Conservation (phyloP, 1,140 invertebrate genomes). For the Luehdorfia chinensis region DNA sequence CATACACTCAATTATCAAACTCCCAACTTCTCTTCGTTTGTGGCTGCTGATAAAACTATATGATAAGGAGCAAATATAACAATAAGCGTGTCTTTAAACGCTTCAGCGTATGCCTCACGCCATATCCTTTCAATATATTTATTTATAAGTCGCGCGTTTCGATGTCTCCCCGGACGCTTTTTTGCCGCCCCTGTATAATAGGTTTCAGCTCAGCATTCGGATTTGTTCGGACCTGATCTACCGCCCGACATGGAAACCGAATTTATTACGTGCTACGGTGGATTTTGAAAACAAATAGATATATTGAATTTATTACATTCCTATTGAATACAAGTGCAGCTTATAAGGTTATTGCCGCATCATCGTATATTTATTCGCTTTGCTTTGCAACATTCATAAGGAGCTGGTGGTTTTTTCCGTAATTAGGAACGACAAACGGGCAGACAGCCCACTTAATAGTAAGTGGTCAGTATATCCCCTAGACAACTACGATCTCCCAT, state of each 20-base stretch:
- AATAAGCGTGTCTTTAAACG: too few relatives aligned
- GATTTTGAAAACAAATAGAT: constrained; percentile 7
- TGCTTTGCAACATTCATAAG: too few relatives aligned
- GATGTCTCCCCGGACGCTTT: constrained; percentile 62
- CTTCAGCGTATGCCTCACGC: constrained; percentile 19
- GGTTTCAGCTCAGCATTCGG: constrained; percentile 29
- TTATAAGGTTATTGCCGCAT: constrained; percentile 7
- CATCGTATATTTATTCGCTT: too few relatives aligned
- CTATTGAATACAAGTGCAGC: background rate
- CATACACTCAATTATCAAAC: too few relatives aligned
- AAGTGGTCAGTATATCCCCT: too few relatives aligned
- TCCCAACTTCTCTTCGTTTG: too few relatives aligned
- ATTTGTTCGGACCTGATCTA: constrained; percentile 40
- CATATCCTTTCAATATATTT: constrained; percentile 53
- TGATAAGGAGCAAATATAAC: too few relatives aligned
- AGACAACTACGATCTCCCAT: too few relatives aligned
- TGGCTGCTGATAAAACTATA: too few relatives aligned
- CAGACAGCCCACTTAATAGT: too few relatives aligned
- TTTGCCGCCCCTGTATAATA: constrained; percentile 54
- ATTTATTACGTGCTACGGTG: constrained; percentile 1
- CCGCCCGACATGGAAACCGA: constrained; percentile 18
- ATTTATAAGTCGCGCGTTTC: constrained; percentile 64
- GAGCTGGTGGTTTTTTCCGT: too few relatives aligned
- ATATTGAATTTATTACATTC: background rate
- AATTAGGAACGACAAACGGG: too few relatives aligned